Evolutionary conservation across 2,888 invertebrate genomes (phyloP), one percentile per base, ranked within the genome.

Genomic region (Linyphia triangularis): DNA sequence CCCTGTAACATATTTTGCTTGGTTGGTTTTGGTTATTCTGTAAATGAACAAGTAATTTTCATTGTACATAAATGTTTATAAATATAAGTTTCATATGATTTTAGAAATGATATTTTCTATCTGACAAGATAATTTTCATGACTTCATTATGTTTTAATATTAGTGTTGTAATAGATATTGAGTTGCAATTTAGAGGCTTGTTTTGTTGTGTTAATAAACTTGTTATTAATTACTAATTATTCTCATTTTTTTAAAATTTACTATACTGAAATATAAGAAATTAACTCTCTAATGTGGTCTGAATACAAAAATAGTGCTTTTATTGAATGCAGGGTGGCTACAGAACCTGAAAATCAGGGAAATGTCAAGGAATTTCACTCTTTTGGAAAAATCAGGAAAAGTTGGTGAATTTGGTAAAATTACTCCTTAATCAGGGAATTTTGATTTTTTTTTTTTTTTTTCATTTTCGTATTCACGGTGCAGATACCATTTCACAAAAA

Each of bases 131-230:
- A 16, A 43, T 43, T 70, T 24, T 70, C 70, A 26, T 19, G 24
- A 43, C 43, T 4, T 65, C n/a, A 30, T 63, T 24, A 28, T 16
- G 30, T 30, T 65, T 16, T 43, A 43, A 70, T 70, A 19, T 70
- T 43, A 26, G 16, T 70, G 37, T 70, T 70, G 61, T 67, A 26
- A 26, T 43, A 26, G 37, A 59, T 37, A 59, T 30, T 61, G n/a
- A 16, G n/a, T 77, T 75, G 67, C 28, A 59, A 59, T 22, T 28
- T 24, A 61, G 26, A 40, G 26, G 63, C 77, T 63, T 63, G 40
- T 77, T 63, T 26, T 77, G 77, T 77, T 77, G 37, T 63, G 77
- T 77, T 77, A 77, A 77, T 77, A 77, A 77, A 77, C 28, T 63
- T 77, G 77, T 77, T 77, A 61, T 33, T 22, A 75, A 33, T 40